Evolutionary conservation across 2,888 invertebrate species (phyloP).

Genomic region (Drosophila meridionalis): DNA sequence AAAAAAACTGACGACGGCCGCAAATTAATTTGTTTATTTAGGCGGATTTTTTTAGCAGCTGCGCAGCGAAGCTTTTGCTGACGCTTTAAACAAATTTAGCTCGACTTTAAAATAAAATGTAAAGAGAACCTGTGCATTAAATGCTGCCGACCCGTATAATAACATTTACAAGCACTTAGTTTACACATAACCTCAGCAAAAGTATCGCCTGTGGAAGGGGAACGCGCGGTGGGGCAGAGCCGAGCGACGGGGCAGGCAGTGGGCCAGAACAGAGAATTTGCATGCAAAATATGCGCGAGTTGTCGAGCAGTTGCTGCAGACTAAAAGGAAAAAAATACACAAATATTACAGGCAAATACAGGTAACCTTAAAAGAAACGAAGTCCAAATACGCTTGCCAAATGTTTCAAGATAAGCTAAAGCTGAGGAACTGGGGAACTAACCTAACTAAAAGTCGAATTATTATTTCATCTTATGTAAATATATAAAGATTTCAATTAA

Average conservation of each 20-base stretch:
- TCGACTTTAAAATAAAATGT: conserved; percentile 21
- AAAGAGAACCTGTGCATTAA: conserved; percentile 22
- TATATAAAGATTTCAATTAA: too few relatives aligned
- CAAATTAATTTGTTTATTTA: conserved; percentile 78
- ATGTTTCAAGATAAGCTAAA: neutral
- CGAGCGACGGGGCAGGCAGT: neutral
- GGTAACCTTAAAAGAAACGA: neutral
- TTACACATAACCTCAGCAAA: conserved; percentile 56
- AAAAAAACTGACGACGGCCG: conserved; percentile 52
- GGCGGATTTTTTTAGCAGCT: conserved; percentile 50
- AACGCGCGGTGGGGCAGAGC: too few relatives aligned
- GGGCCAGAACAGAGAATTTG: conserved; percentile 49
- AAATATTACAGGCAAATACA: conserved; percentile 33
- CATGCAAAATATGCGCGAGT: conserved; percentile 70
- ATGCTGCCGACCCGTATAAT: conserved; percentile 49
- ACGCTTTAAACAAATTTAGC: conserved; percentile 32
- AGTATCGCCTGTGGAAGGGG: neutral
- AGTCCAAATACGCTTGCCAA: conserved; percentile 4
- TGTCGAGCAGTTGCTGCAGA: conserved; percentile 28
- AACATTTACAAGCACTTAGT: conserved; percentile 72
- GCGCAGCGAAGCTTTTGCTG: conserved; percentile 40
- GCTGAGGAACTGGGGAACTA: neutral
- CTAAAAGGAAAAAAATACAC: conserved; percentile 37
- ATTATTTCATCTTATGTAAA: neutral
- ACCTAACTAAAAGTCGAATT: neutral